Base-by-base conservation (phyloP, 2,797 vertebrate species). In the Gymnothorax javanicus region DNA sequence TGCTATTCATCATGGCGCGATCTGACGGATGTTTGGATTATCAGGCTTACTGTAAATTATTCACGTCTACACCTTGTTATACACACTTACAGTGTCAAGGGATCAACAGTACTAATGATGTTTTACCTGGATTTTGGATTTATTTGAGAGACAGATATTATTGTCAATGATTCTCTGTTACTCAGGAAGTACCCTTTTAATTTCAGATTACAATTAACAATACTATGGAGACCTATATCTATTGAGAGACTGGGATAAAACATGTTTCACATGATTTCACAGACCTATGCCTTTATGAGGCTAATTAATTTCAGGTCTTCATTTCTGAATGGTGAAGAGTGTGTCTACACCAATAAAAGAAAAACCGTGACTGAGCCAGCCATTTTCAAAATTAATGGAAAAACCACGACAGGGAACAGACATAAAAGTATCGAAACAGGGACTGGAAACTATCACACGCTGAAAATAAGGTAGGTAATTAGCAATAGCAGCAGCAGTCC, bases 401-500 rank as follows among this genome's bases (percentile, higher is more conserved):
- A 67, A 67, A 67, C 20, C 62, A 67, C 23, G 25, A 25, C 23
- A 67, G 64, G 64, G 7, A n/a, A 67, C 64, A n/a, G 64, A 25
- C n/a, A 25, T 23, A 8, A 69, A 69, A 25, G 64, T 69, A 69
- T 69, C 64, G 25, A 25, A 69, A 69, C 64, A 69, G n/a, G 64
- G 23, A 69, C 64, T 8, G 69, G 12, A 73, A 27, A 25, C 67
- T 25, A 25, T 15, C 67, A 43, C 69, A 27, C 4, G 9, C 33
- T 73, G 25, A 73, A 69, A 25, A 25, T 25, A 69, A 33, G 69
- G 69, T 12, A 43, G 33, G 12, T 43, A 33, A 73, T 73, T 27
- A 73, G 69, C 69, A n/a, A n/a, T n/a, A 73, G 27, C 69, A 73
- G 69, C 69, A 73, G 69, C 69, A 73, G 69, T 73, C 25, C 25